Evolutionary conservation across 2,888 invertebrate species (phyloP).

Genomic region (Dexiosoma caninum): DNA sequence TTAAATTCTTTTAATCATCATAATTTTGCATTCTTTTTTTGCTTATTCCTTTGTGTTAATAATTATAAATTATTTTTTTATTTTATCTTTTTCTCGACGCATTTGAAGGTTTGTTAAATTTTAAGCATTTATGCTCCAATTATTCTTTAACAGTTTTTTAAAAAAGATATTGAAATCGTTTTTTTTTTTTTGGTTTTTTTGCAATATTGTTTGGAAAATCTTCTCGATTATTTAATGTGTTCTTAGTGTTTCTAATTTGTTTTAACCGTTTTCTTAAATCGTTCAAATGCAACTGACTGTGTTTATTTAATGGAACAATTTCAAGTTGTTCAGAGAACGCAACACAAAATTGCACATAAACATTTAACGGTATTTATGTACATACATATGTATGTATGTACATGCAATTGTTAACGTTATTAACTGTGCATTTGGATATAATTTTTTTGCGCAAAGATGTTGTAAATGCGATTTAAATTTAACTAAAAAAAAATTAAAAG

Average conservation of each 20-base stretch:
- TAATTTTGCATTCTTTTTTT: constrained; percentile 17
- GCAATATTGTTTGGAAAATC: background rate
- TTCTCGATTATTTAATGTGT: constrained; percentile 15
- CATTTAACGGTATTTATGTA: constrained; percentile 57
- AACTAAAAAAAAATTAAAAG: constrained; percentile 28
- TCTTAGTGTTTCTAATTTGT: constrained; percentile 1
- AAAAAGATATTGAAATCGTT: constrained; percentile 19
- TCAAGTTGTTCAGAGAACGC: constrained; percentile 3
- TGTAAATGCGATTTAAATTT: background rate
- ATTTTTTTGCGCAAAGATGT: constrained; percentile 23
- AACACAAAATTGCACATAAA: constrained; percentile 49
- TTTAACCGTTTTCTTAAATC: constrained; percentile 57
- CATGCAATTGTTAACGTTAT: background rate
- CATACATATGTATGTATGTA: too few species aligned
- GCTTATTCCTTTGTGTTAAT: constrained; percentile 16
- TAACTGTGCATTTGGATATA: constrained; percentile 23
- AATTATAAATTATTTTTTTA: constrained; percentile 20
- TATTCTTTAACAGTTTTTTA: constrained; percentile 47
- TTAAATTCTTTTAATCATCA: constrained; percentile 22
- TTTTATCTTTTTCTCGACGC: background rate
- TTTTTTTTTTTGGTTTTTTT: background rate
- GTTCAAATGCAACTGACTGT: constrained; percentile 60
- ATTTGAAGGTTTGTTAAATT: constrained; percentile 6
- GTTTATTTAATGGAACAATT: constrained; percentile 7
- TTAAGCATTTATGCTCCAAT: constrained; percentile 56